phyloP scores from a whole-genome alignment of 1,140 invertebrate genomes.

The Lycorma delicatula region DNA sequence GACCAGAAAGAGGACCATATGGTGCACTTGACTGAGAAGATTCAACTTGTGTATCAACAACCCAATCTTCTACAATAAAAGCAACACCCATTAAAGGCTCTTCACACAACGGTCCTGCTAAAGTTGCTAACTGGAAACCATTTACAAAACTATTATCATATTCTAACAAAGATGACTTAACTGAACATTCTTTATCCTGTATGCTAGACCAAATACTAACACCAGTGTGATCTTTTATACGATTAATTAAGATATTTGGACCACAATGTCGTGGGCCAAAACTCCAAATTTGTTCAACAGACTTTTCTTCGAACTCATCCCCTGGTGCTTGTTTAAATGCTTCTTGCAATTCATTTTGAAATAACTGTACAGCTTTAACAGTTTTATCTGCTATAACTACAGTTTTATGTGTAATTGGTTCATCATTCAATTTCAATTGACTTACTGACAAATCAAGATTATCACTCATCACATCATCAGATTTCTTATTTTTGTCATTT shows the following conservation, averaged over 20 bases:
- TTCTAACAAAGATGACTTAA: slow-evolving; percentile 38
- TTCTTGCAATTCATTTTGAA: slow-evolving; percentile 39
- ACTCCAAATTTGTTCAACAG: slow-evolving; percentile 73
- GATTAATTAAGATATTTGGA: slow-evolving; percentile 80
- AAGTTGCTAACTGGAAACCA: slow-evolving; percentile 88
- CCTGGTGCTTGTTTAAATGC: slow-evolving; percentile 52
- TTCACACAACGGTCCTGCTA: slow-evolving; percentile 86
- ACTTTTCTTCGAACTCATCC: slow-evolving; percentile 45
- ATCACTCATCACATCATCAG: slow-evolving; percentile 31
- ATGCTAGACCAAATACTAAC: no score
- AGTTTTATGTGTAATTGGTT: no score
- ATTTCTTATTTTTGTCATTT: not conserved
- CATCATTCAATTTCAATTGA: no score
- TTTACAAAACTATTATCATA: slow-evolving; percentile 78
- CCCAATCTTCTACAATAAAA: slow-evolving; percentile 80
- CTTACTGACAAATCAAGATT: no score
- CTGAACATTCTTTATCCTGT: slow-evolving; percentile 1
- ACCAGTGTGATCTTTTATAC: slow-evolving; percentile 37
- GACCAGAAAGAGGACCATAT: slow-evolving; percentile 54
- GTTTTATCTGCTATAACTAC: no score
- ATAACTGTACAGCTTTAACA: no score
- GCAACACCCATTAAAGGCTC: slow-evolving; percentile 93
- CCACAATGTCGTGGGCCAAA: slow-evolving; percentile 85
- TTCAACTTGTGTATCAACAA: slow-evolving; percentile 35
- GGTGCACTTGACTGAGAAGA: slow-evolving; percentile 18